These are phyloP conservation scores for Muscina levida DNA, from an alignment of 2,888 invertebrate species.

Conservation along the genomic window DNA sequence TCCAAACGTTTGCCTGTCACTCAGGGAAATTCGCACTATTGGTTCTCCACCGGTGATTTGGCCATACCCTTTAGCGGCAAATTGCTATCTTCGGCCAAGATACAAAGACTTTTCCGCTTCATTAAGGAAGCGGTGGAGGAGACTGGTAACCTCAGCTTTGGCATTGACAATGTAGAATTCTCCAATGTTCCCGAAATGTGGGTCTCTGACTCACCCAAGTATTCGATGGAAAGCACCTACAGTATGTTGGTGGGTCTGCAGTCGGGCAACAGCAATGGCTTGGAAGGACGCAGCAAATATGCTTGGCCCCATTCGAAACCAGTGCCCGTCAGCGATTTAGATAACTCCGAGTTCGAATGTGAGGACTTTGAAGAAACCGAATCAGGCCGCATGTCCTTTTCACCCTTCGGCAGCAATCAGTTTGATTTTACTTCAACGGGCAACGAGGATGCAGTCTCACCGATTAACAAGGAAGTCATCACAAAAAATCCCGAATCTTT, in stretches of 20 bases:
- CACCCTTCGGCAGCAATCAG: conserved; percentile 68
- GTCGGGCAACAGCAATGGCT: conserved; percentile 71
- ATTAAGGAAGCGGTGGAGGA: conserved; percentile 67
- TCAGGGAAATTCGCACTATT: conserved; percentile 75
- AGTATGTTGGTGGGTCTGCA: conserved; percentile 76
- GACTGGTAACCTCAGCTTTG: conserved; percentile 61
- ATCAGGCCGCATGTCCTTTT: conserved; percentile 70
- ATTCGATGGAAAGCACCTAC: conserved; percentile 75
- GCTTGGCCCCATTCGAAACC: conserved; percentile 73
- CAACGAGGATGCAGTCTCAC: conserved; percentile 48
- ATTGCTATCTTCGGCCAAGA: conserved; percentile 69
- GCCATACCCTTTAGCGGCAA: conserved; percentile 76
- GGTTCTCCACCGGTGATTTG: conserved; percentile 76
- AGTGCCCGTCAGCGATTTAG: conserved; percentile 70
- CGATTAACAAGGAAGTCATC: conserved; percentile 51
- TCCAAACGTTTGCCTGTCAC: conserved; percentile 68
- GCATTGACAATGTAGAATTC: conserved; percentile 70
- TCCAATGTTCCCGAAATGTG: conserved; percentile 73
- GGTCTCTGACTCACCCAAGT: conserved; percentile 68
- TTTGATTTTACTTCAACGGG: conserved; percentile 65
- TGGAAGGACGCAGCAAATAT: conserved; percentile 73
- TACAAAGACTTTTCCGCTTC: conserved; percentile 73
- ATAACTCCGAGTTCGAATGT: conserved; percentile 73
- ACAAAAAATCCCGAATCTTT: conserved; percentile 70
- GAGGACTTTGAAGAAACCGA: conserved; percentile 66